Conservation (phyloP, 2,113 vertebrate genomes). For the Sterna hirundo region DNA sequence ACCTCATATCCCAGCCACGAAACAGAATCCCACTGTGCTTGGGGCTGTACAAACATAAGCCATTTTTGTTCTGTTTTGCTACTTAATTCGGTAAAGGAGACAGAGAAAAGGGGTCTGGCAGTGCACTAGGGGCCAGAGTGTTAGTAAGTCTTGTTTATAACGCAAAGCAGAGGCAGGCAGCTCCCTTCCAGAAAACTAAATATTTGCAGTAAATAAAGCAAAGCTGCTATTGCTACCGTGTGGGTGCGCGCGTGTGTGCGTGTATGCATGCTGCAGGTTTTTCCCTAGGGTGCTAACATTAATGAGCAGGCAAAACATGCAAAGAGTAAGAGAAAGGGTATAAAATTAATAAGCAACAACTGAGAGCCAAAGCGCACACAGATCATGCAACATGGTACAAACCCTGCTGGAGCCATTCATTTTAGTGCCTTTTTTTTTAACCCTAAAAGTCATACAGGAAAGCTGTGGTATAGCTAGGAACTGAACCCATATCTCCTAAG, state of each 20-base stretch:
- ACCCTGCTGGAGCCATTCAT: slow-evolving; percentile 1
- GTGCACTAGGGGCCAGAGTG: not conserved
- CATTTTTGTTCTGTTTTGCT: slow-evolving; percentile 21
- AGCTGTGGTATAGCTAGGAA: slow-evolving; percentile 24
- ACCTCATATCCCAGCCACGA: not conserved
- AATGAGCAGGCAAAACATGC: not conserved
- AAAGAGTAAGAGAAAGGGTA: not conserved
- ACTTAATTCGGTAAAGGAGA: not conserved
- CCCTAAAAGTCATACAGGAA: slow-evolving; percentile 39
- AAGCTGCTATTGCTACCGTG: not conserved
- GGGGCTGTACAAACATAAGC: not conserved
- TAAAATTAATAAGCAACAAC: slow-evolving; percentile 4
- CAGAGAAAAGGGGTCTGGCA: not conserved
- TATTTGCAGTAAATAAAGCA: slow-evolving; percentile 32
- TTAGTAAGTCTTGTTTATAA: slow-evolving; percentile 7
- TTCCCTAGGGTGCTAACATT: not conserved
- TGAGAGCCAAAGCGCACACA: not conserved
- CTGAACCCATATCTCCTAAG: slow-evolving; percentile 6
- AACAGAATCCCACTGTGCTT: slow-evolving; percentile 31
- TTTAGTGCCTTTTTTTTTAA: not conserved
- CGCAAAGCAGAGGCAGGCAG: not conserved
- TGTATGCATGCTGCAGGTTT: not conserved
- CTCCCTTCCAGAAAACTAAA: not conserved
- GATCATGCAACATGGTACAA: not conserved
- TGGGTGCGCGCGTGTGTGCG: not conserved